phyloP scores from a whole-genome alignment of 2,797 vertebrate species.

The Myripristis murdjan region DNA sequence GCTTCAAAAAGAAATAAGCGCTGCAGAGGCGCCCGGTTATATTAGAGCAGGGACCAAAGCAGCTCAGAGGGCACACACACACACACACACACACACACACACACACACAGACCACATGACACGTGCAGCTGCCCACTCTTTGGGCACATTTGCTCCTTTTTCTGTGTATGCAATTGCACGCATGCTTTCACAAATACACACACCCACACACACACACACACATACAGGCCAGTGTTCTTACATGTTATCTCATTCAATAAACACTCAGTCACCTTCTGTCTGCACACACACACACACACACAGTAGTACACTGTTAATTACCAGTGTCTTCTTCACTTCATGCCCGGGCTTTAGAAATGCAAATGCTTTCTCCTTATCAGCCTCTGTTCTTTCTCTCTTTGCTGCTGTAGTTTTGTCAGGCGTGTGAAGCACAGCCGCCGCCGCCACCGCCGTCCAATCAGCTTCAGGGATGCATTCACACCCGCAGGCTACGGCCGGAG shows the following conservation, averaged over 20 bases:
- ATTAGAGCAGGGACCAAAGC: too few relatives aligned
- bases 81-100: neutral
- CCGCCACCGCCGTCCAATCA: neutral
- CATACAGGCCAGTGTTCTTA: too few relatives aligned
- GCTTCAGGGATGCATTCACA: neutral
- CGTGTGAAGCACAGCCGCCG: neutral
- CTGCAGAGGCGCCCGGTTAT: too few relatives aligned
- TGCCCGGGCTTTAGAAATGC: neutral
- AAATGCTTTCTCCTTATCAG: conserved; percentile 2
- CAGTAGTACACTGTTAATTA: neutral
- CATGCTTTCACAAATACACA: too few relatives aligned
- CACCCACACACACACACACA: too few relatives aligned
- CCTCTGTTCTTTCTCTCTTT: neutral
- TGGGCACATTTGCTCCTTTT: too few relatives aligned
- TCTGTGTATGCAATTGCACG: too few relatives aligned
- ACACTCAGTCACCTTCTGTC: too few relatives aligned
- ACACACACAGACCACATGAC: neutral
- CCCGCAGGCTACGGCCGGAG: neutral
- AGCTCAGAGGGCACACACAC: neutral
- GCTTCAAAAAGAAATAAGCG: too few relatives aligned
- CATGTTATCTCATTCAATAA: too few relatives aligned
- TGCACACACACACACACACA: neutral
- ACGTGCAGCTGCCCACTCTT: too few relatives aligned
- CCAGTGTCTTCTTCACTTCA: neutral
- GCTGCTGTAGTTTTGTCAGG: neutral